These are phyloP conservation scores for Deroplatys truncata DNA, from an alignment of 2,888 invertebrate species.

Conservation along the genomic window DNA sequence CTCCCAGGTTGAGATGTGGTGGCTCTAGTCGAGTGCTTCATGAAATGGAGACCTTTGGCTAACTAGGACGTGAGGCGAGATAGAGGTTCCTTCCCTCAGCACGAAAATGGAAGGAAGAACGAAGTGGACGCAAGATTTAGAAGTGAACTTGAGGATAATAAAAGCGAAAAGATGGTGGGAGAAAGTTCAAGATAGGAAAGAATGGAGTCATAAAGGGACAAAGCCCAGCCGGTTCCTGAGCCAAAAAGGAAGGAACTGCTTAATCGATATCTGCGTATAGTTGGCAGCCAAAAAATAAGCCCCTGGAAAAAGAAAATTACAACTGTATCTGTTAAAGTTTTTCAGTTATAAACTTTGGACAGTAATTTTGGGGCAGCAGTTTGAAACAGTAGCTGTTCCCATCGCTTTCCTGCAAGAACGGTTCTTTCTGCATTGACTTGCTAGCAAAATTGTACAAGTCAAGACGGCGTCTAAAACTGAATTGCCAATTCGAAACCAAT, in stretches of 20 bases:
- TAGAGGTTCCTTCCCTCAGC: background rate
- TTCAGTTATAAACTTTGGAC: background rate
- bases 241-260: background rate
- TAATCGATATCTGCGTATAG: background rate
- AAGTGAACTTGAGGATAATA: background rate
- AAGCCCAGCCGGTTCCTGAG: background rate
- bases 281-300: background rate
- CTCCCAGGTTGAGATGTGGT: too few relatives aligned
- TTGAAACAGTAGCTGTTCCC: background rate
- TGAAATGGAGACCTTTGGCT: background rate
- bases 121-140: background rate
- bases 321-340: background rate
- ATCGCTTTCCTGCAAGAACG: too few relatives aligned
- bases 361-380: background rate
- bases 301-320: background rate
- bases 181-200: background rate
- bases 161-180: background rate
- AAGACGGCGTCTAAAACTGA: too few relatives aligned
- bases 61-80: background rate
- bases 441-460: too few relatives aligned
- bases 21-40: background rate
- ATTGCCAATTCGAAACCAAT: too few relatives aligned
- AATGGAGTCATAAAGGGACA: background rate
- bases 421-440: too few relatives aligned
- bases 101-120: background rate